A percentile compares a stretch with the other conserved stretches of the same genome.
Conservation (phyloP, 2,888 invertebrate species). For the Mythimna albipuncta region DNA sequence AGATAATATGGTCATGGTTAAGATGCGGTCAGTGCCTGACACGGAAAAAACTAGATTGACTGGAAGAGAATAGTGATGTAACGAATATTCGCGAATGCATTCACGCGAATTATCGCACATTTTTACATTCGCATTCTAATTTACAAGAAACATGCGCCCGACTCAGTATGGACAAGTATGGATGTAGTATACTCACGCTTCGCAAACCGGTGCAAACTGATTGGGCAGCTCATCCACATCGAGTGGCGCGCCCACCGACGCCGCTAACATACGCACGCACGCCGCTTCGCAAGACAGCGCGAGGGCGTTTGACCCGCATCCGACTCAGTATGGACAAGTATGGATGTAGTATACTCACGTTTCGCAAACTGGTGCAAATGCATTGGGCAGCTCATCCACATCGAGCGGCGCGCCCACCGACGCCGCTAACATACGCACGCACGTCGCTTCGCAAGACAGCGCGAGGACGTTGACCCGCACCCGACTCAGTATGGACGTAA, state of each 20-base stretch:
- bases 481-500: slow-evolving; percentile 62
- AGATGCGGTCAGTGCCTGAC: too few species aligned
- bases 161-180: slow-evolving; percentile 46
- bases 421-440: slow-evolving; percentile 76
- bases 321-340: slow-evolving; percentile 59
- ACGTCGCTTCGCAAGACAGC: slow-evolving; percentile 77
- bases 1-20: background rate
- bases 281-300: slow-evolving; percentile 80
- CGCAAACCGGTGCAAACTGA: slow-evolving; percentile 63
- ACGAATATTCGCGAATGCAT: too few species aligned
- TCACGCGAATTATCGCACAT: too few species aligned
- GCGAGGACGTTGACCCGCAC: slow-evolving; percentile 78
- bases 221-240: slow-evolving; percentile 63
- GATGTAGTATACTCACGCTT: slow-evolving; percentile 65
- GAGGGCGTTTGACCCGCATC: slow-evolving; percentile 75
- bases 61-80: too few species aligned
- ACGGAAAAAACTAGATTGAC: too few species aligned
- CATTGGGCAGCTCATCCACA: slow-evolving; percentile 61
- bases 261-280: slow-evolving; percentile 75
- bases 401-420: slow-evolving; percentile 74
- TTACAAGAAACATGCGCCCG: too few species aligned
- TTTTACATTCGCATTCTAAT: too few species aligned
- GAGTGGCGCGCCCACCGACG: slow-evolving; percentile 74
- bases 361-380: slow-evolving; percentile 62
- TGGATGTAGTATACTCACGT: slow-evolving; percentile 65